A percentile compares a stretch with the other conserved stretches of the same genome.
Evolutionary conservation across 2,113 vertebrate species (phyloP).

Genomic region (Terrapene triunguis): DNA sequence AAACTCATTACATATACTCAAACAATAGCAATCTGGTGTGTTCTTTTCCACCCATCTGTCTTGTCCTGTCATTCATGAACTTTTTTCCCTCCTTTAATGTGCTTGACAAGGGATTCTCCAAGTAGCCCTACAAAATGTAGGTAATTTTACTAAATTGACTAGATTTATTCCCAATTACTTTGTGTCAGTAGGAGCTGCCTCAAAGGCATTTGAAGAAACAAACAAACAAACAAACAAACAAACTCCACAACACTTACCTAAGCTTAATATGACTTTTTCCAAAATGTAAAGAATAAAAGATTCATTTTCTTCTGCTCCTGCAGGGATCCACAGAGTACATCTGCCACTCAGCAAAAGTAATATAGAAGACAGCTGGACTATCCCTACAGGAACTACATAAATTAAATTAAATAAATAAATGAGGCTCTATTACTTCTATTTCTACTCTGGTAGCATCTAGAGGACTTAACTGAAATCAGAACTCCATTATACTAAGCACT

Average conservation of each 20-base stretch:
- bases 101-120: background rate
- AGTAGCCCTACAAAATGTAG: background rate
- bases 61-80: slow-evolving; percentile 18
- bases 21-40: slow-evolving; percentile 35
- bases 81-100: background rate
- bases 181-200: background rate
- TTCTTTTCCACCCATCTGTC: slow-evolving; percentile 7
- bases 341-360: background rate
- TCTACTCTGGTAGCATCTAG: background rate
- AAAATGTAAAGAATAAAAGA: background rate
- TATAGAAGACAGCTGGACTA: background rate
- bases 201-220: background rate
- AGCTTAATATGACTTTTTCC: background rate
- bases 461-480: background rate
- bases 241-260: background rate
- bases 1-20: background rate
- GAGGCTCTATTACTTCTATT: background rate
- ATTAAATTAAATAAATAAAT: background rate
- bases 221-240: background rate
- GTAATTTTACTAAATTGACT: background rate
- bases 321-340: background rate
- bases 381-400: background rate
- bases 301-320: rapidly evolving
- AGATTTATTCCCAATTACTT: background rate
- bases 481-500: background rate